These are phyloP conservation scores for Solen grandis DNA, from an alignment of 1,140 invertebrate genomes.

Conservation along the genomic window DNA sequence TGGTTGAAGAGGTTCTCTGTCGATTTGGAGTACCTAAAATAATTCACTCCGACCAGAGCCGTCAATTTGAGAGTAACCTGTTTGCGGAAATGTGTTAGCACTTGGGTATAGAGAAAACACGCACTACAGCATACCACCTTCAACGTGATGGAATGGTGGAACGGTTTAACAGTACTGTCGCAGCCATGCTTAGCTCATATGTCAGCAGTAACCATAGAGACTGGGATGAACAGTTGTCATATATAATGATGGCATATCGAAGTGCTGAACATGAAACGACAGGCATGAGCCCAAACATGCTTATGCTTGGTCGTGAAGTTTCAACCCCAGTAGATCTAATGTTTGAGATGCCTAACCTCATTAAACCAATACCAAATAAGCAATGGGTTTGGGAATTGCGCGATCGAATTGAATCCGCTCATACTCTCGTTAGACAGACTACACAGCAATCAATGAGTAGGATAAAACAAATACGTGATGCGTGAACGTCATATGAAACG, in stretches of 20 bases:
- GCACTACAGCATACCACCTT: slow-evolving; percentile 49
- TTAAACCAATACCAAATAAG: slow-evolving; percentile 15
- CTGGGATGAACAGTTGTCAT: slow-evolving; percentile 47
- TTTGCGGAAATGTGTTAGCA: slow-evolving; percentile 48
- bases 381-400: slow-evolving; percentile 27
- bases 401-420: background rate
- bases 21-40: slow-evolving; percentile 75
- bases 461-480: slow-evolving; percentile 1
- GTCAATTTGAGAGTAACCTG: slow-evolving; percentile 36
- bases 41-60: slow-evolving; percentile 76
- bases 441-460: slow-evolving; percentile 7
- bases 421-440: background rate
- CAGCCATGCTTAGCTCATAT: slow-evolving; percentile 16
- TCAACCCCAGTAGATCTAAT: background rate
- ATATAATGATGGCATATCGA: slow-evolving; percentile 29
- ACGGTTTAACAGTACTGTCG: slow-evolving; percentile 53
- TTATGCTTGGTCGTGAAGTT: slow-evolving; percentile 50
- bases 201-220: slow-evolving; percentile 13
- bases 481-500: too few relatives aligned
- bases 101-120: slow-evolving; percentile 39
- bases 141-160: slow-evolving; percentile 54
- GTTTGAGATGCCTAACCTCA: slow-evolving; percentile 6
- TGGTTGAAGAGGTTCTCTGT: slow-evolving; percentile 74
- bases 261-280: background rate
- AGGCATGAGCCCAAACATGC: slow-evolving; percentile 14